phyloP scores from a whole-genome alignment of 2,888 invertebrate genomes.

The Cantharis flavilabris region DNA sequence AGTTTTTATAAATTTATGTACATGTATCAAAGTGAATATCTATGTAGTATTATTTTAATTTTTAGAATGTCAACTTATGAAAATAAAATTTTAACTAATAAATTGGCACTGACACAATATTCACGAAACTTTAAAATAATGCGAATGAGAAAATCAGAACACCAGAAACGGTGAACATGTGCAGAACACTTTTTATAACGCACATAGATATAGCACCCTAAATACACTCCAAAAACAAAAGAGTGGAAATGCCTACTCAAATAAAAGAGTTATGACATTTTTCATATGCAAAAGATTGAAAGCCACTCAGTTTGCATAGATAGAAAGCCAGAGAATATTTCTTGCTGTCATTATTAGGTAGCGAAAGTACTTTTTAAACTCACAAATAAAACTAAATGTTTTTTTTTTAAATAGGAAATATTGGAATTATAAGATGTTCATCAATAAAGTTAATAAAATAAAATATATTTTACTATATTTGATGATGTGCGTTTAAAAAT shows the following conservation, averaged over 20 bases:
- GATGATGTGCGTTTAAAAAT: not conserved
- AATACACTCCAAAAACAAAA: not conserved
- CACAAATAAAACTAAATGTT: not conserved
- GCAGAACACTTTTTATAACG: not conserved
- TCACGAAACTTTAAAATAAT: not conserved
- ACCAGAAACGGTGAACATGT: not conserved
- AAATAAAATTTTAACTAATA: not conserved
- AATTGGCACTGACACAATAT: not conserved
- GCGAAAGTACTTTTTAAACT: not conserved
- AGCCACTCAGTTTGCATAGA: not conserved
- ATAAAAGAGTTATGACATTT: not conserved
- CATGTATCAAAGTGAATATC: not conserved
- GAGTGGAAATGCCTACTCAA: not conserved
- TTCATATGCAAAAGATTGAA: not conserved
- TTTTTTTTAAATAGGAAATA: not conserved
- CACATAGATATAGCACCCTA: not conserved
- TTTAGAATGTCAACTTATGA: not conserved
- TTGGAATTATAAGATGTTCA: too few species aligned
- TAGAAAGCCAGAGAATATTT: not conserved
- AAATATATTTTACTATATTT: too few species aligned
- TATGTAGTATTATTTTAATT: not conserved
- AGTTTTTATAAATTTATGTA: not conserved
- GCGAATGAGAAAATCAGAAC: too few species aligned
- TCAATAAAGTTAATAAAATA: too few species aligned
- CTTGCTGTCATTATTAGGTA: not conserved